Conservation (phyloP, 1,140 invertebrate genomes). For the Solenopsis invicta region DNA sequence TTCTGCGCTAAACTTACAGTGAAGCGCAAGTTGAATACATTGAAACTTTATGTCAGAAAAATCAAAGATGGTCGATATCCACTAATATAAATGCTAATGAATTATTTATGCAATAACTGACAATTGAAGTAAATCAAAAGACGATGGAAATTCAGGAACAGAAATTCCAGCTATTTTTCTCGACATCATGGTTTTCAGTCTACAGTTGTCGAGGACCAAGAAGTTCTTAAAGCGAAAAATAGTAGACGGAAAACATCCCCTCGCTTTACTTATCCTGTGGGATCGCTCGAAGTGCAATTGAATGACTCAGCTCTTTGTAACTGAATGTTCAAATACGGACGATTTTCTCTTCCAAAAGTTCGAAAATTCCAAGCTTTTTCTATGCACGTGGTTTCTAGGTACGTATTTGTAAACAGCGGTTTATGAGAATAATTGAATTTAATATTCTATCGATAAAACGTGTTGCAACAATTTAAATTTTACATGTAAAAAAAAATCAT, state of each 20-base stretch:
- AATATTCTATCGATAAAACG: neutral
- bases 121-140: neutral
- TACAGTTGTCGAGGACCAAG: constrained; percentile 17
- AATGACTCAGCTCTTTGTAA: constrained; percentile 38
- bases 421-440: neutral
- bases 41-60: neutral
- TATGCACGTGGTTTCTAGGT: neutral
- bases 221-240: constrained; percentile 61
- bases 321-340: constrained; percentile 41
- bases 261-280: constrained; percentile 63
- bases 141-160: constrained; percentile 21
- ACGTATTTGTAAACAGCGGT: neutral
- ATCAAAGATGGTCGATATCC: neutral
- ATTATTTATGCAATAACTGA: constrained; percentile 20
- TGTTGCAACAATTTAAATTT: neutral
- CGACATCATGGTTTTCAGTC: constrained; percentile 1
- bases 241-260: constrained; percentile 7
- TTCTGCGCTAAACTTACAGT: neutral
- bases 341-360: constrained; percentile 24
- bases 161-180: constrained; percentile 39
- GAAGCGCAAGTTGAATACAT: neutral
- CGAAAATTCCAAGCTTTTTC: constrained; percentile 23
- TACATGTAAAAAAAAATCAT: neutral
- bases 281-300: constrained; percentile 65
- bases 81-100: neutral